These are phyloP conservation scores for Tetheella fluctuosa DNA, from an alignment of 2,888 invertebrate species.

Conservation along the genomic window DNA sequence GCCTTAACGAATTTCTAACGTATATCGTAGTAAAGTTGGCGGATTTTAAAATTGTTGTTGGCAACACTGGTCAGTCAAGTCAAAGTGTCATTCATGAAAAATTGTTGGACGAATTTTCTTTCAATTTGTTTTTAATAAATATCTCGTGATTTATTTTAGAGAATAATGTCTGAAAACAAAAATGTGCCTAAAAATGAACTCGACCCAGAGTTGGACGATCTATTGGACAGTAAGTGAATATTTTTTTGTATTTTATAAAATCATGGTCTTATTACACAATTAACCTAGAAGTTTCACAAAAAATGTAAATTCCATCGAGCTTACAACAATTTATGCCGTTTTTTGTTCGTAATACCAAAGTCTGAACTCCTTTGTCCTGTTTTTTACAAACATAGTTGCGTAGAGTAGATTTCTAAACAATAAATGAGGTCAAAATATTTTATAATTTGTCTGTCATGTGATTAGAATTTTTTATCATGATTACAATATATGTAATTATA, in stretches of 20 bases:
- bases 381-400: background rate
- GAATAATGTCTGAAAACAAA: slow-evolving; percentile 73
- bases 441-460: background rate
- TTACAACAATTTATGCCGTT: slow-evolving; percentile 1
- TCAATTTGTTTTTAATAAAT: background rate
- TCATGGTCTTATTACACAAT: slow-evolving; percentile 58
- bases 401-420: background rate
- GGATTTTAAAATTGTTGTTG: no score
- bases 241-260: slow-evolving; percentile 25
- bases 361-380: background rate
- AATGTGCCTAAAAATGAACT: slow-evolving; percentile 64
- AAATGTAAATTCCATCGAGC: slow-evolving; percentile 26
- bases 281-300: slow-evolving; percentile 48
- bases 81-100: slow-evolving; percentile 9
- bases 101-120: slow-evolving; percentile 3
- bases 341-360: background rate
- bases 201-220: slow-evolving; percentile 89
- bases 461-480: background rate
- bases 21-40: no score
- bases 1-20: no score
- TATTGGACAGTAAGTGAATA: slow-evolving; percentile 89
- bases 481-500: no score
- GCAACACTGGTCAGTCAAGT: background rate
- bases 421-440: background rate
- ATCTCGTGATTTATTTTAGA: background rate